Percentiles rank a stretch among this genome's conserved stretches.
Conservation (phyloP, 2,888 invertebrate genomes). For the Tupiocoris notatus region DNA sequence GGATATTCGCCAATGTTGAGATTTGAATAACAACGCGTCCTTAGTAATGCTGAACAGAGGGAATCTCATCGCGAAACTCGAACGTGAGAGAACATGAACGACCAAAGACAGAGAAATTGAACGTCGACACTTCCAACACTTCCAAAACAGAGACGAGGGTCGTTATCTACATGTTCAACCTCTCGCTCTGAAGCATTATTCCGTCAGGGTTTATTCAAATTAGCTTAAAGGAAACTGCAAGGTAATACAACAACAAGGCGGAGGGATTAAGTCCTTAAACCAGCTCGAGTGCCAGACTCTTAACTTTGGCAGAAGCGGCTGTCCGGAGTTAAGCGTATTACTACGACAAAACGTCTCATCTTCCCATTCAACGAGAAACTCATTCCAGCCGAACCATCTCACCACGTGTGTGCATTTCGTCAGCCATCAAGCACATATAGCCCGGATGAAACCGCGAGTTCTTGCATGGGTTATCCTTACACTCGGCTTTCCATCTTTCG, state of each 20-base stretch:
- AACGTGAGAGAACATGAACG: neutral
- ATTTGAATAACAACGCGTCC: neutral
- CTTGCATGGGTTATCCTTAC: neutral
- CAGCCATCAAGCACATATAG: neutral
- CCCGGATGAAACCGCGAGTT: neutral
- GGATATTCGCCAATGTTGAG: no score
- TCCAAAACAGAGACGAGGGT: neutral
- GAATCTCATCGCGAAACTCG: neutral
- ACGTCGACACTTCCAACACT: neutral
- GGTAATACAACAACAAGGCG: constrained; percentile 23
- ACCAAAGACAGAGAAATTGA: neutral
- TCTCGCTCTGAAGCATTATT: constrained; percentile 1
- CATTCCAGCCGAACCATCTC: neutral
- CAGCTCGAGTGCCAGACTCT: neutral
- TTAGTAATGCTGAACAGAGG: neutral
- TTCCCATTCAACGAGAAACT: neutral
- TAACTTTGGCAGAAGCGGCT: neutral
- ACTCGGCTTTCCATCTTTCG: neutral
- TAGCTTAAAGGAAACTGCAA: constrained; percentile 30
- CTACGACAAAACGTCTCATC: neutral
- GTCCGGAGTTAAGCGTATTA: neutral
- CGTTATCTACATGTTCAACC: neutral
- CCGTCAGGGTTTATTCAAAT: constrained; percentile 30
- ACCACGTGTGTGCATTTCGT: neutral
- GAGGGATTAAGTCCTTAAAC: neutral